Conservation (phyloP, 2,888 invertebrate species). For the Limnephilus rhombicus region DNA sequence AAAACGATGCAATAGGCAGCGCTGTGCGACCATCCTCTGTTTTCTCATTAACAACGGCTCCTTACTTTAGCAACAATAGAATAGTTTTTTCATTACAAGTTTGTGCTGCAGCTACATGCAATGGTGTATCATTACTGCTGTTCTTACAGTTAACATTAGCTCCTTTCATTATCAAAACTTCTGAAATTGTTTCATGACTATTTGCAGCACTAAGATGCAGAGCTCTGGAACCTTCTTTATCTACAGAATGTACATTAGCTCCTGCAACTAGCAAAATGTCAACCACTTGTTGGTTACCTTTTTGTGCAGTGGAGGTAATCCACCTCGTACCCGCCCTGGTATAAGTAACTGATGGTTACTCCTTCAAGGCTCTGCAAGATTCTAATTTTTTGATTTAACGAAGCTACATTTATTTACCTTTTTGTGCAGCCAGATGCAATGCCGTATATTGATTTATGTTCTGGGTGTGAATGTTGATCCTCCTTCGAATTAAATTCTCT, state of each 20-base stretch:
- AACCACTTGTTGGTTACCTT: too few relatives aligned
- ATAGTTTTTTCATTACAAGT: neutral
- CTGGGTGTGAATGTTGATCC: too few relatives aligned
- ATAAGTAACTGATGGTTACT: too few relatives aligned
- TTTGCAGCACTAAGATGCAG: too few relatives aligned
- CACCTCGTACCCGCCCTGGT: too few relatives aligned
- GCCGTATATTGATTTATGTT: neutral
- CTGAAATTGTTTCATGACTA: neutral
- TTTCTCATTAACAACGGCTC: neutral
- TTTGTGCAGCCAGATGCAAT: slow-evolving; percentile 17
- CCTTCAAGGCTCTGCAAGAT: too few relatives aligned
- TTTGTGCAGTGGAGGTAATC: too few relatives aligned
- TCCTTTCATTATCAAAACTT: neutral
- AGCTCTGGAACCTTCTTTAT: too few relatives aligned
- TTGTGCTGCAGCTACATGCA: neutral
- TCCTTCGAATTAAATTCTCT: neutral
- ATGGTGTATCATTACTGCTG: neutral
- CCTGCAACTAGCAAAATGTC: too few relatives aligned
- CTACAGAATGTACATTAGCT: too few relatives aligned
- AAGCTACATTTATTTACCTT: too few relatives aligned
- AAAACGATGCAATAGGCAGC: neutral
- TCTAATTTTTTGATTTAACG: too few relatives aligned
- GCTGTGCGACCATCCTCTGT: neutral
- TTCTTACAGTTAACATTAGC: neutral
- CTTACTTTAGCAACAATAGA: neutral